These are phyloP conservation scores for Eriocheir sinensis DNA, from an alignment of 1,140 invertebrate genomes.

Conservation along the genomic window DNA sequence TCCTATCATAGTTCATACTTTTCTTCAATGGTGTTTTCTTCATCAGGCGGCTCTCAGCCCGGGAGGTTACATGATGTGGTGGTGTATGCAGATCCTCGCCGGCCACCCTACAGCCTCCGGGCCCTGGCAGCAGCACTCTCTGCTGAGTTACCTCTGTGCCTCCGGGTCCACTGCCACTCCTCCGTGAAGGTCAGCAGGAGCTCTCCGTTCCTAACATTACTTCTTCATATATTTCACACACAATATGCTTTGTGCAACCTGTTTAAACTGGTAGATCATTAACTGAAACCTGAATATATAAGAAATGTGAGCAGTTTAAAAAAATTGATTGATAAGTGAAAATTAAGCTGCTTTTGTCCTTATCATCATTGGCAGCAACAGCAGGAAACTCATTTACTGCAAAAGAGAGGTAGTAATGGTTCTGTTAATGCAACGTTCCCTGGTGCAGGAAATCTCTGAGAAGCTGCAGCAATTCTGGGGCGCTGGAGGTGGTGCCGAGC, in stretches of 20 bases:
- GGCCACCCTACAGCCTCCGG: slow-evolving; percentile 65
- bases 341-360: too few relatives aligned
- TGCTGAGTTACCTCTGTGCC: slow-evolving; percentile 14
- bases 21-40: not conserved
- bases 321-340: too few relatives aligned
- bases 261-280: too few relatives aligned
- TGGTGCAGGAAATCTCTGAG: slow-evolving; percentile 66
- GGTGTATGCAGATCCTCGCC: slow-evolving; percentile 68
- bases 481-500: not conserved
- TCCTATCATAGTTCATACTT: too few relatives aligned
- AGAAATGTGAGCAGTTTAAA: too few relatives aligned
- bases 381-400: not conserved
- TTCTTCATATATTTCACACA: too few relatives aligned
- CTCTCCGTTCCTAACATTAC: too few relatives aligned
- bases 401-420: not conserved
- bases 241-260: too few relatives aligned
- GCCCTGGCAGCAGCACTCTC: slow-evolving; percentile 59
- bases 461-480: slow-evolving; percentile 74
- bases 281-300: too few relatives aligned
- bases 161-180: slow-evolving; percentile 69
- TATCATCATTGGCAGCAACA: too few relatives aligned
- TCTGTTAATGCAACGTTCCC: slow-evolving; percentile 19
- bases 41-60: slow-evolving; percentile 50
- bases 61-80: slow-evolving; percentile 64
- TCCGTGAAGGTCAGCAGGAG: slow-evolving; percentile 66